Percentiles rank a stretch among this genome's conserved stretches.
phyloP scores from a whole-genome alignment of 1,140 invertebrate species.

The Aphidius gifuensis region DNA sequence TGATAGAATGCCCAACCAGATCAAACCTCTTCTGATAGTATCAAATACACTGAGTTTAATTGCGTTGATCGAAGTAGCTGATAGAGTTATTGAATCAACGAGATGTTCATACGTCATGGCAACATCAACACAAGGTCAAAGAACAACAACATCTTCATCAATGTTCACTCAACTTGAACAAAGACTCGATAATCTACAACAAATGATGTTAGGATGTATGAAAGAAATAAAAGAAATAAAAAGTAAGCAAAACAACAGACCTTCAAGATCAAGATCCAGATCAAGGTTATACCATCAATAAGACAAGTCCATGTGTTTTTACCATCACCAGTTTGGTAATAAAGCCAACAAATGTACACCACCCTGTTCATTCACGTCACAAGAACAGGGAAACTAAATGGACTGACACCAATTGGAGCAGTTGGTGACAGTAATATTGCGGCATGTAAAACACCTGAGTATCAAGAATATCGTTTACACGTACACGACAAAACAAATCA shows the following conservation, averaged over 20 bases:
- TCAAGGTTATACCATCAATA: background rate
- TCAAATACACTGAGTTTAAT: background rate
- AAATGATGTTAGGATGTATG: conserved; percentile 23
- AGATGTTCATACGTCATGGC: too few relatives aligned
- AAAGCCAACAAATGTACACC: conserved; percentile 28
- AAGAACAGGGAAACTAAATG: too few relatives aligned
- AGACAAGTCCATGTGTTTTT: conserved; percentile 17
- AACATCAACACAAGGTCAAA: conserved; percentile 11
- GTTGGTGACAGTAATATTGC: too few relatives aligned
- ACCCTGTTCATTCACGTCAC: conserved; percentile 19
- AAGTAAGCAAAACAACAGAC: too few relatives aligned
- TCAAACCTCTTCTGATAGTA: background rate
- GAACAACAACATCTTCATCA: conserved; percentile 19
- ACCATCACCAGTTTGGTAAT: conserved; percentile 18
- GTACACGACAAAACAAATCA: background rate
- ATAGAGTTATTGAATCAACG: background rate
- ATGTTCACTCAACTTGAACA: background rate
- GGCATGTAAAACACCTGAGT: too few relatives aligned
- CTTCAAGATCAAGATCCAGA: background rate
- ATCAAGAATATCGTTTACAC: background rate
- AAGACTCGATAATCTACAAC: conserved; percentile 19
- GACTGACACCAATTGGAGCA: too few relatives aligned
- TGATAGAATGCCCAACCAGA: background rate
- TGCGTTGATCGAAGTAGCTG: background rate
- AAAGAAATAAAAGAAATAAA: background rate